These are phyloP conservation scores for Cryptomyrus ogoouensis DNA, from an alignment of 2,113 vertebrate genomes.

Conservation along the genomic window DNA sequence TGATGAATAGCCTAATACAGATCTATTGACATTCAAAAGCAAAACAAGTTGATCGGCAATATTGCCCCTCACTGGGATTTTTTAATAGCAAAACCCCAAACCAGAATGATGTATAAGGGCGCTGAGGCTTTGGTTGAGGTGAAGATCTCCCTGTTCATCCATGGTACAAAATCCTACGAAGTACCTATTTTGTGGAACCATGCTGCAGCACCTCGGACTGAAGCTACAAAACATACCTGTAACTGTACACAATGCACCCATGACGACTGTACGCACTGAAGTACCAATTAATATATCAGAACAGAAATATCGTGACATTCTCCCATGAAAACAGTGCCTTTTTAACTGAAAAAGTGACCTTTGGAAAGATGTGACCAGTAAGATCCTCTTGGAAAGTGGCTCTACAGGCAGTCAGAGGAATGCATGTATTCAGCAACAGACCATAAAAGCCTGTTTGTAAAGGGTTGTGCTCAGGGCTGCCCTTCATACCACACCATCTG, in stretches of 20 bases:
- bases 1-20: not conserved
- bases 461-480: not conserved
- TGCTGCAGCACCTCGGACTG: not conserved
- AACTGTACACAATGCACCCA: not conserved
- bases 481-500: not conserved
- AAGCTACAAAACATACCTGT: not conserved
- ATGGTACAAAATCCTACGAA: not conserved
- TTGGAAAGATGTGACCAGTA: not conserved
- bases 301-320: not conserved
- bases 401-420: not conserved
- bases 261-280: not conserved
- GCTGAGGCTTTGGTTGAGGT: not conserved
- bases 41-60: not conserved
- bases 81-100: not conserved
- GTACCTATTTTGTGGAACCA: not conserved
- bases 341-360: not conserved
- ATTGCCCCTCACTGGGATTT: not conserved
- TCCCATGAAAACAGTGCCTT: not conserved
- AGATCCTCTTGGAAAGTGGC: not conserved
- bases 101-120: not conserved
- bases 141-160: not conserved
- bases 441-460: not conserved
- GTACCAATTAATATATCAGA: not conserved
- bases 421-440: not conserved
- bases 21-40: not conserved